phyloP scores from a whole-genome alignment of 2,888 invertebrate genomes.

The Spatulosminthurus flaviceps region DNA sequence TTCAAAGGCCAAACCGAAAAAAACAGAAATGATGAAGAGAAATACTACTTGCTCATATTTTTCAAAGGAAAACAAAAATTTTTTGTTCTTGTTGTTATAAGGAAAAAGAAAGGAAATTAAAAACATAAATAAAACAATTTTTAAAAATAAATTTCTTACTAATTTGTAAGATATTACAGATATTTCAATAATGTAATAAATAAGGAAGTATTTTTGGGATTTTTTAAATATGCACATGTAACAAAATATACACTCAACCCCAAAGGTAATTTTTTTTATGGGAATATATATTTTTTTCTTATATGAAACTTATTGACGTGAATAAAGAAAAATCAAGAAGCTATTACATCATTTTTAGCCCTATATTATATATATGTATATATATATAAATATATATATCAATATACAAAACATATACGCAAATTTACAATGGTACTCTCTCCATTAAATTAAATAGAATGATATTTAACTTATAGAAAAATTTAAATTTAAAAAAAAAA shows the following conservation, averaged over 20 bases:
- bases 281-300: conserved; percentile 14
- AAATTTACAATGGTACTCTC: conserved; percentile 7
- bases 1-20: conserved; percentile 49
- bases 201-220: too few species aligned
- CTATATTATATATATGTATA: not conserved
- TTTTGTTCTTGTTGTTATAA: too few species aligned
- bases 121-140: too few species aligned
- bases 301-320: conserved; percentile 14
- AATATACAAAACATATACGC: conserved; percentile 19
- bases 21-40: conserved; percentile 50
- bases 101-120: too few species aligned
- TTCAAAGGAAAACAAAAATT: conserved; percentile 6
- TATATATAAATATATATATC: too few species aligned
- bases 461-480: too few species aligned
- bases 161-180: too few species aligned
- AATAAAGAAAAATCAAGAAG: conserved; percentile 43
- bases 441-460: conserved; percentile 6
- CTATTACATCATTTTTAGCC: not conserved
- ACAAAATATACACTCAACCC: not conserved
- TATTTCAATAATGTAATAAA: too few species aligned
- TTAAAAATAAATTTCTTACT: too few species aligned
- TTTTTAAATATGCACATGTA: not conserved
- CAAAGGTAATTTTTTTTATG: conserved; percentile 6
- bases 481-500: not conserved
- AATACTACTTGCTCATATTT: conserved; percentile 19